Conservation (phyloP, 2,888 invertebrate genomes). For the Ormyrus rosae region DNA sequence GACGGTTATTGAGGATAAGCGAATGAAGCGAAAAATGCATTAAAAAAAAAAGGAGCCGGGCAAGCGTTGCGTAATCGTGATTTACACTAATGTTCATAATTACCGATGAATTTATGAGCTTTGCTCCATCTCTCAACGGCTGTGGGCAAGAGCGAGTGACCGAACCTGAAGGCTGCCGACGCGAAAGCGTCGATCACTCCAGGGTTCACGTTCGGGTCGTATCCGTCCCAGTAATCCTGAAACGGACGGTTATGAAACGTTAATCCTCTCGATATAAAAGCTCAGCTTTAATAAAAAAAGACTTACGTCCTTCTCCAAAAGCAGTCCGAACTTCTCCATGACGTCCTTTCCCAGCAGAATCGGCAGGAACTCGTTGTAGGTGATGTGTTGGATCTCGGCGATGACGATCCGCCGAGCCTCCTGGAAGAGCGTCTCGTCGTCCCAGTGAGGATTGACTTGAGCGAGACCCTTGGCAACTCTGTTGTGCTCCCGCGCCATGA, state of each 20-base stretch:
- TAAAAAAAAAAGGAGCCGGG: neutral
- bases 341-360: conserved; percentile 92
- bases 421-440: conserved; percentile 93
- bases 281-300: conserved; percentile 4
- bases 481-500: conserved; percentile 95
- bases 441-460: conserved; percentile 93
- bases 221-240: conserved; percentile 85
- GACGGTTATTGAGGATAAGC: too few relatives aligned
- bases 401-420: conserved; percentile 90
- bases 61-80: neutral
- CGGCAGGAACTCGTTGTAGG: conserved; percentile 93
- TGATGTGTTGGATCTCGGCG: conserved; percentile 92
- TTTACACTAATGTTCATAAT: conserved; percentile 58
- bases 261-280: neutral
- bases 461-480: conserved; percentile 86
- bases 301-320: conserved; percentile 86
- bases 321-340: conserved; percentile 92
- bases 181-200: conserved; percentile 93
- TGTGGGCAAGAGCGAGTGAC: conserved; percentile 92
- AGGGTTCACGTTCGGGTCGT: conserved; percentile 90
- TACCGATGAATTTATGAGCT: conserved; percentile 94
- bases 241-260: neutral
- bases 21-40: conserved; percentile 16
- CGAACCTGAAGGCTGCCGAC: conserved; percentile 94
- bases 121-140: conserved; percentile 96